A percentile compares a stretch with the other conserved stretches of the same genome.
These are phyloP conservation scores for Struthio camelus DNA, from an alignment of 2,113 vertebrate species.

Conservation along the genomic window DNA sequence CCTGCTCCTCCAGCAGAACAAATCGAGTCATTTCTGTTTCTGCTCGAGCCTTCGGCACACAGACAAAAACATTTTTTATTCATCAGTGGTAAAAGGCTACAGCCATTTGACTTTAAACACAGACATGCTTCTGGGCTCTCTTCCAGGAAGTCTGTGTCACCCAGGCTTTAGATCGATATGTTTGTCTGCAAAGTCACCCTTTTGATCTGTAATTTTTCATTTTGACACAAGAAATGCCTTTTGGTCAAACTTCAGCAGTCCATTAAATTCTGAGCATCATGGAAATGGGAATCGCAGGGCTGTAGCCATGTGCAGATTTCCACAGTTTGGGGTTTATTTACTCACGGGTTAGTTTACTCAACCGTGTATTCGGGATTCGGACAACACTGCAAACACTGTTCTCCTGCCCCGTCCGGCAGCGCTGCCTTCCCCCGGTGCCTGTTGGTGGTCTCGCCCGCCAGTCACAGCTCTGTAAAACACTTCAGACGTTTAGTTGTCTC, in stretches of 20 bases:
- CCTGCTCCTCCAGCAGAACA: conserved; percentile 24
- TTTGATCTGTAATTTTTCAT: conserved; percentile 69
- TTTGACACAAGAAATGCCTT: conserved; percentile 67
- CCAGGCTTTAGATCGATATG: conserved; percentile 63
- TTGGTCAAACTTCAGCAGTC: conserved; percentile 63
- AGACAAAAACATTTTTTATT: conserved; percentile 65
- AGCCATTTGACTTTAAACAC: conserved; percentile 68
- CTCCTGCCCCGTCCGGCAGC: neutral
- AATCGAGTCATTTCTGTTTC: conserved; percentile 27
- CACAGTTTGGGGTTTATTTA: conserved; percentile 42
- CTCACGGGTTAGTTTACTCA: conserved; percentile 32
- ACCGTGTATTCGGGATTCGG: neutral
- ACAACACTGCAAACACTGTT: neutral
- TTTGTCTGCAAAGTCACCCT: conserved; percentile 72
- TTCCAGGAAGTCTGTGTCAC: conserved; percentile 69
- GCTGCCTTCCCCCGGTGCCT: neutral
- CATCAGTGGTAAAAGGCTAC: conserved; percentile 63
- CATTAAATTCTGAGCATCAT: conserved; percentile 52
- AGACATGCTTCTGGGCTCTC: conserved; percentile 68
- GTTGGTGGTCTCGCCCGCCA: neutral
- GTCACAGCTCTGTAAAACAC: neutral
- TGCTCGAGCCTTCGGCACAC: conserved; percentile 31
- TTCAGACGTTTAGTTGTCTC: neutral
- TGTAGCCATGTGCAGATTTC: conserved; percentile 30
- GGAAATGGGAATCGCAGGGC: conserved; percentile 51